Evolutionary conservation across 2,888 invertebrate genomes (phyloP), one percentile per base, ranked within the genome.

Genomic region (Matsumyia berberina): DNA sequence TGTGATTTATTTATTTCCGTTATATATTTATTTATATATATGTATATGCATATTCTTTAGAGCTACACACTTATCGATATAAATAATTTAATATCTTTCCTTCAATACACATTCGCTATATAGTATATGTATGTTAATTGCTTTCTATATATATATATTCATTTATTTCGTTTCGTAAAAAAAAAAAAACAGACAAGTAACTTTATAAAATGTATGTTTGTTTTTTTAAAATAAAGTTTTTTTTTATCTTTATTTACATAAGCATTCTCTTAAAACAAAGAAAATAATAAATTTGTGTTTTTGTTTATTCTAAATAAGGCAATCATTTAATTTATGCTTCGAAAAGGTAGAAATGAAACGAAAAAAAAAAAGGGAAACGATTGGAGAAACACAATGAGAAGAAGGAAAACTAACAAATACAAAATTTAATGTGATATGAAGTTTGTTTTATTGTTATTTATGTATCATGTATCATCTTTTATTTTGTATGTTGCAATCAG

Each of bases 251-350:
- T 83, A 83, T 83, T 74, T 83, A 83, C 83, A 83, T 83, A 83
- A 79, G 69, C 73, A 79, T 73, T 79, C 73, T 83, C 82, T 78
- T 83, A 73, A 83, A 74, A 79, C 55, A 79, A 79, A 83, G 79
- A 83, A 83, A 83, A 83, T 73, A 79, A 78, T 57, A 78, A 35
- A 39, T 78, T 69, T 72, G 29, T 49, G 33, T 44, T 5, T 55
- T 46, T 69, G 11, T 5, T 33, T 70, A 67, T 73, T 69, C 42
- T 51, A 77, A 17, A 29, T 57, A 73, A 78, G 67, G 78, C 82
- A 78, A 69, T 70, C 57, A 49, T 42, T 24, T 12, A 29, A 49
- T 39, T 51, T 57, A 67, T 53, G 39, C 39, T 81, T 62, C 35
- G 8, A 53, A 29, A 44, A 39, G 19, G 24, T 42, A 37, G 57